Evolutionary conservation across 2,797 vertebrate genomes (phyloP).

Genomic region (Selene dorsalis): DNA sequence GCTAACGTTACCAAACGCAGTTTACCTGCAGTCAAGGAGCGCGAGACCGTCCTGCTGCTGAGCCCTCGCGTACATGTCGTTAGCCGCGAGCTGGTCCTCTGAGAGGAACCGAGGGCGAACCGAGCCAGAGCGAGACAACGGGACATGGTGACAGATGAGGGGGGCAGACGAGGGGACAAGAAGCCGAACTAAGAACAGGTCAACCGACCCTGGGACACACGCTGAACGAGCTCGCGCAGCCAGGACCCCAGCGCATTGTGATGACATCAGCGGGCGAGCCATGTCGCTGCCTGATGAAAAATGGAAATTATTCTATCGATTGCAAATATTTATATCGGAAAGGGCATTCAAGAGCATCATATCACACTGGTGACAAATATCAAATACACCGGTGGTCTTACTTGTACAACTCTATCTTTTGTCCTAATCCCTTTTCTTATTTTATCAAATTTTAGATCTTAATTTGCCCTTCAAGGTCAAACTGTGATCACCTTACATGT

Average conservation of each 20-base stretch:
- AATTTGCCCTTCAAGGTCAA: constrained; percentile 57
- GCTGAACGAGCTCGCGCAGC: background rate
- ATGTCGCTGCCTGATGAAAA: constrained; percentile 62
- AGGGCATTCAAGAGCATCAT: background rate
- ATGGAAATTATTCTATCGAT: accelerated
- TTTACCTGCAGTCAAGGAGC: constrained; percentile 68
- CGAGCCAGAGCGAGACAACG: constrained; percentile 76
- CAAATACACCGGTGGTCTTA: accelerated
- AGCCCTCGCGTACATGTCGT: constrained; percentile 50
- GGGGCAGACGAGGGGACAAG: accelerated
- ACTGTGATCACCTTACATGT: background rate
- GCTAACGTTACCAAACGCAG: background rate
- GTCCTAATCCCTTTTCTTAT: background rate
- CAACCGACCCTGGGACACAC: constrained; percentile 53
- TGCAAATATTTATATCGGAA: accelerated
- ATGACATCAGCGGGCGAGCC: constrained; percentile 66
- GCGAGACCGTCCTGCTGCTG: constrained; percentile 39
- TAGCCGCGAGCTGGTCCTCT: constrained; percentile 33
- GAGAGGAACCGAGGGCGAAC: constrained; percentile 64
- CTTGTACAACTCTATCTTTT: background rate
- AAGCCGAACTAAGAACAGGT: background rate
- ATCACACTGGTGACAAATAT: accelerated
- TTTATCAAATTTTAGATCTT: background rate
- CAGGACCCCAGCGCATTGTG: constrained; percentile 56
- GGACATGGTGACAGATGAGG: constrained; percentile 67